A percentile compares a stretch with the other conserved stretches of the same genome.
Conservation (phyloP, 2,888 invertebrate genomes). For the Cosmia pyralina region DNA sequence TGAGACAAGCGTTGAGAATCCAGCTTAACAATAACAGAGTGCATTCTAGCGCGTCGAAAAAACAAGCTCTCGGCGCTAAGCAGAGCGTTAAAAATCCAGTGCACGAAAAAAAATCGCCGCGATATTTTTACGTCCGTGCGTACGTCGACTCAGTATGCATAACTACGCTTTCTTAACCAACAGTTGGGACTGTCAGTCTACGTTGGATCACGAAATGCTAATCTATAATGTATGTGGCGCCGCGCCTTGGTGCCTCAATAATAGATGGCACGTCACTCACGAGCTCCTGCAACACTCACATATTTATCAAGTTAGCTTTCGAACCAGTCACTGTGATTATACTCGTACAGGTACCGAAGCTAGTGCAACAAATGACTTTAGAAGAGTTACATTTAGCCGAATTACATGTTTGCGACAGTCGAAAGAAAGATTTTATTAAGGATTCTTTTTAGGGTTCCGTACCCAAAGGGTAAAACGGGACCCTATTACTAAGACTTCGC, state of each 20-base stretch:
- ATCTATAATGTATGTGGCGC: constrained; percentile 30
- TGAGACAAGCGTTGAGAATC: too few species aligned
- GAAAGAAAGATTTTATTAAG: too few species aligned
- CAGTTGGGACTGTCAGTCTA: background rate
- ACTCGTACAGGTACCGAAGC: background rate
- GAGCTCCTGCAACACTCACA: background rate
- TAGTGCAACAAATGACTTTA: background rate
- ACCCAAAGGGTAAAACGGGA: too few species aligned
- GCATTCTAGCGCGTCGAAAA: too few species aligned
- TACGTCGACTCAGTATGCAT: too few species aligned
- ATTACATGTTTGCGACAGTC: background rate
- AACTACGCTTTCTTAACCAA: too few species aligned
- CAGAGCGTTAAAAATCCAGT: too few species aligned
- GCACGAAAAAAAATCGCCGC: too few species aligned
- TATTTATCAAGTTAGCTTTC: constrained; percentile 11
- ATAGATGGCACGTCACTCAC: constrained; percentile 2
- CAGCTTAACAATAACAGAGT: too few species aligned
- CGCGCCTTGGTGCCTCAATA: constrained; percentile 9
- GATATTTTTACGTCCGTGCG: too few species aligned
- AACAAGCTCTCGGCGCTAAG: too few species aligned
- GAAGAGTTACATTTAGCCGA: background rate
- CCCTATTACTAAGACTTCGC: too few species aligned
- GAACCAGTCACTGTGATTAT: background rate
- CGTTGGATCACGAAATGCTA: background rate
- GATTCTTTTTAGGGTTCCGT: background rate